A percentile compares a stretch with the other conserved stretches of the same genome.
Conservation (phyloP, 2,888 invertebrate genomes). For the Sminthurides aquaticus region DNA sequence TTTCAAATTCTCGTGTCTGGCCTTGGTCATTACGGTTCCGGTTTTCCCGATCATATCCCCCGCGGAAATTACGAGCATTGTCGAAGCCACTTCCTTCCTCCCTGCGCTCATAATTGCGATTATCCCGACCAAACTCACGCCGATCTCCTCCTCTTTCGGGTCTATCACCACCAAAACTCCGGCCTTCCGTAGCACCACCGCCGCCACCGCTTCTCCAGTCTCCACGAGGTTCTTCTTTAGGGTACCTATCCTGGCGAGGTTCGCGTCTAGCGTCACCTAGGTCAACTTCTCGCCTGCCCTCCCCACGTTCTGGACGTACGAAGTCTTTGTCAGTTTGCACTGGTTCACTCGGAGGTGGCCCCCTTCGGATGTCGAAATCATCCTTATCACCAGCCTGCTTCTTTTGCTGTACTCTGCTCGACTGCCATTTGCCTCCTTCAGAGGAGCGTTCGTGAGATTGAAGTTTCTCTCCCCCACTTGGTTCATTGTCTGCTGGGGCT, state of each 20-base stretch:
- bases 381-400: neutral
- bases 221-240: neutral
- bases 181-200: constrained; percentile 41
- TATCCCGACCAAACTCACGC: constrained; percentile 46
- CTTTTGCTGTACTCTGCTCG: neutral
- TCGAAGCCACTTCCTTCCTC: constrained; percentile 23
- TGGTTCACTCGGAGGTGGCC: neutral
- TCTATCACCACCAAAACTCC: constrained; percentile 17
- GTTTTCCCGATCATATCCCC: neutral
- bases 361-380: neutral
- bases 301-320: neutral
- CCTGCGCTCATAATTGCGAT: constrained; percentile 26
- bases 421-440: constrained; percentile 1
- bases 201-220: constrained; percentile 16
- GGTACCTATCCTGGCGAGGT: constrained; percentile 8
- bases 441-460: neutral
- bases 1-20: constrained; percentile 1
- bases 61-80: neutral
- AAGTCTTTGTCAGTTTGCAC: neutral
- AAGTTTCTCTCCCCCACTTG: neutral
- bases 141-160: constrained; percentile 45
- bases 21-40: constrained; percentile 16
- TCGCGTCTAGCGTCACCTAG: constrained; percentile 44
- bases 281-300: constrained; percentile 35
- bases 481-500: neutral